These are phyloP conservation scores for Liparis tanakae DNA, from an alignment of 2,797 vertebrate species.

Conservation along the genomic window DNA sequence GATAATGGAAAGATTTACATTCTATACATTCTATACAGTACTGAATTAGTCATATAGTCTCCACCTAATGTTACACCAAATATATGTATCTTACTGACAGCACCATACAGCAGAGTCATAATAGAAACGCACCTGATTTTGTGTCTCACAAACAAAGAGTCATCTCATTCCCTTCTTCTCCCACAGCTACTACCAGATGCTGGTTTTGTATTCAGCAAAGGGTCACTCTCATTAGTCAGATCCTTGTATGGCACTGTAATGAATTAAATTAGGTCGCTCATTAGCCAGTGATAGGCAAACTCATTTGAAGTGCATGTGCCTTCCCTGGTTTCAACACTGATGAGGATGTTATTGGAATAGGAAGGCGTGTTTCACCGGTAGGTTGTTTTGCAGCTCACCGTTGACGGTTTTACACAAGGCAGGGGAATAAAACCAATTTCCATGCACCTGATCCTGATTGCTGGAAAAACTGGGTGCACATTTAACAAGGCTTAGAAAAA, in stretches of 20 bases:
- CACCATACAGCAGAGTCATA: neutral
- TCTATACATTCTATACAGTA: neutral
- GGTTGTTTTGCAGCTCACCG: slow-evolving; percentile 40
- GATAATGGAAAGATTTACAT: neutral
- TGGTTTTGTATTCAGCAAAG: slow-evolving; percentile 65
- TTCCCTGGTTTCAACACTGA: slow-evolving; percentile 58
- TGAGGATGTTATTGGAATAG: slow-evolving; percentile 47
- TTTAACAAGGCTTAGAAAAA: slow-evolving; percentile 23
- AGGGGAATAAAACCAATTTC: slow-evolving; percentile 47
- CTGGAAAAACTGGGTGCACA: slow-evolving; percentile 4
- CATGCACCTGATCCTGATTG: slow-evolving; percentile 37
- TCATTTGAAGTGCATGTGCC: slow-evolving; percentile 65
- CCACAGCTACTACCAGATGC: slow-evolving; percentile 34
- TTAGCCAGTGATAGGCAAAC: slow-evolving; percentile 70
- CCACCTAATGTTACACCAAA: neutral
- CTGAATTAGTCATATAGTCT: neutral
- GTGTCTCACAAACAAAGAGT: slow-evolving; percentile 11
- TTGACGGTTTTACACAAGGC: slow-evolving; percentile 45
- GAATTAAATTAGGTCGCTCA: slow-evolving; percentile 74
- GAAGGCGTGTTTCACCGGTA: slow-evolving; percentile 35
- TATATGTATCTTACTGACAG: neutral
- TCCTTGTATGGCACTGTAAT: slow-evolving; percentile 66
- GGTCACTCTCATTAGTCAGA: slow-evolving; percentile 74
- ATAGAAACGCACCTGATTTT: slow-evolving; percentile 24
- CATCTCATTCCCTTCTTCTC: slow-evolving; percentile 2